Conservation (phyloP, 2,797 vertebrate species). For the Epinephelus malabaricus region DNA sequence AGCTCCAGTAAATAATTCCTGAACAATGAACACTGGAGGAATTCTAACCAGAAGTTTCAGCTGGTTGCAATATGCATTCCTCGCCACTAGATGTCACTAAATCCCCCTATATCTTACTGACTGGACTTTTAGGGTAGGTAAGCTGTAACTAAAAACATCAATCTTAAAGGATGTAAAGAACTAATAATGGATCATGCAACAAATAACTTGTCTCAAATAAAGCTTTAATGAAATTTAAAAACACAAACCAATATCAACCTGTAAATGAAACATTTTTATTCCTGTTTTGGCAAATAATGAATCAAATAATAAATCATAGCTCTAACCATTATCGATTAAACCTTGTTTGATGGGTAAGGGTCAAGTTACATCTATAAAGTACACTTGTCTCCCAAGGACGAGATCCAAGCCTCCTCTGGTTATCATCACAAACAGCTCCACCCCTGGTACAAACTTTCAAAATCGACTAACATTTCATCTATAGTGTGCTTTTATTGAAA, state of each 20-base stretch:
- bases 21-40: too few relatives aligned
- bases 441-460: slow-evolving; percentile 16
- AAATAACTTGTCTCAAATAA: slow-evolving; percentile 49
- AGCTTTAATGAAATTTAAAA: slow-evolving; percentile 68
- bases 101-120: too few relatives aligned
- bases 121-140: too few relatives aligned
- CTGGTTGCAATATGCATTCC: too few relatives aligned
- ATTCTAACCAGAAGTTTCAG: too few relatives aligned
- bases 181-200: not conserved
- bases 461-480: slow-evolving; percentile 21
- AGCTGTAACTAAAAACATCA: not conserved
- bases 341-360: slow-evolving; percentile 9
- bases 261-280: slow-evolving; percentile 55
- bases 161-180: not conserved
- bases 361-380: slow-evolving; percentile 26
- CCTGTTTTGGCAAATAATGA: slow-evolving; percentile 68
- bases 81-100: too few relatives aligned
- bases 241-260: slow-evolving; percentile 45
- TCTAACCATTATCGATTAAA: slow-evolving; percentile 22
- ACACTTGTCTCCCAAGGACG: slow-evolving; percentile 12
- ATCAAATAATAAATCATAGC: slow-evolving; percentile 47
- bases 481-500: slow-evolving; percentile 70
- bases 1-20: too few relatives aligned
- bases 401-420: slow-evolving; percentile 23
- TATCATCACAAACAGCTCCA: slow-evolving; percentile 25